Evolutionary conservation across 2,797 vertebrate species (phyloP).

Genomic region (Darevskia mixta): DNA sequence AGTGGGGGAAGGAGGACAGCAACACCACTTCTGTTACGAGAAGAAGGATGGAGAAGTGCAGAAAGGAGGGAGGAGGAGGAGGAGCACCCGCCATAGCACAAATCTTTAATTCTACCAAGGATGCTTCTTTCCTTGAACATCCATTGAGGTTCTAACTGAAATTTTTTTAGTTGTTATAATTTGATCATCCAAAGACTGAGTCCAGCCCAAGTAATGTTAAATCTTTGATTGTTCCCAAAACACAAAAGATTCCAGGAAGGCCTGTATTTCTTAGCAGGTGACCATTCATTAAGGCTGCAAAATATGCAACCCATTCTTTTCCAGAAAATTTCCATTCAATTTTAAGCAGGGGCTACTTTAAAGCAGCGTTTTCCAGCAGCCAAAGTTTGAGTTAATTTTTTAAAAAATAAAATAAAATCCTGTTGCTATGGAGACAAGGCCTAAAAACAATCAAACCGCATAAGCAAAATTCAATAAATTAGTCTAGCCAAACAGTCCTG

Average conservation of each 20-base stretch:
- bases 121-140: neutral
- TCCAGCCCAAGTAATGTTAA: slow-evolving; percentile 12
- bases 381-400: neutral
- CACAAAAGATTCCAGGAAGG: neutral
- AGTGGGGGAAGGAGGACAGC: too few species aligned
- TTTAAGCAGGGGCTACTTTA: slow-evolving; percentile 1
- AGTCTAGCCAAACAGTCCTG: slow-evolving; percentile 34
- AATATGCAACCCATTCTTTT: neutral
- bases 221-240: neutral
- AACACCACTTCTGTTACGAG: too few species aligned
- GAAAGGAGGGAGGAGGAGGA: too few species aligned
- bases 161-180: neutral
- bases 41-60: too few species aligned
- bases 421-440: neutral
- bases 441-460: slow-evolving; percentile 1
- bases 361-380: neutral
- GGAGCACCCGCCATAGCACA: too few species aligned
- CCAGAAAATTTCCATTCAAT: neutral
- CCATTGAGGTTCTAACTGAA: neutral
- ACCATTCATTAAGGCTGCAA: neutral
- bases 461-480: slow-evolving; percentile 29
- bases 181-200: neutral
- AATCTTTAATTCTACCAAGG: too few species aligned
- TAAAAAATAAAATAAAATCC: neutral
- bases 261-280: neutral